Conservation (phyloP, 2,797 vertebrate species). For the Buceros bicornis region DNA sequence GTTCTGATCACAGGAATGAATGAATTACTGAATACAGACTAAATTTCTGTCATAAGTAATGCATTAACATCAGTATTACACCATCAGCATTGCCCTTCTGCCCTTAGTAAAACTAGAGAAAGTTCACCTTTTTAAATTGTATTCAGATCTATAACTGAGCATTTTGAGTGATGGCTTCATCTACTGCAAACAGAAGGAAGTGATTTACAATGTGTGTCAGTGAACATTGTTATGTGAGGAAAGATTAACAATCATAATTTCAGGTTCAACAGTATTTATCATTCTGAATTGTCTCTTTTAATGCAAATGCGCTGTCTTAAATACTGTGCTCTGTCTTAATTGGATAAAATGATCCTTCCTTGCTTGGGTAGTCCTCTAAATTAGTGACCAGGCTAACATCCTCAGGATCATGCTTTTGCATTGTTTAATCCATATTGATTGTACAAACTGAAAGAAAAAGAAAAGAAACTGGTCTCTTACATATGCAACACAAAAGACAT, state of each 20-base stretch:
- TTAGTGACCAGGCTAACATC: slow-evolving; percentile 56
- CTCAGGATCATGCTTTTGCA: slow-evolving; percentile 29
- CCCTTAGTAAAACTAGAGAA: background rate
- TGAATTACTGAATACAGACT: background rate
- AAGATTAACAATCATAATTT: slow-evolving; percentile 73
- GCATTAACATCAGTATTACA: background rate
- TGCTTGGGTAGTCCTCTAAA: slow-evolving; percentile 72
- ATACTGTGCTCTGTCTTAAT: slow-evolving; percentile 74
- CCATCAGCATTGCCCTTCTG: slow-evolving; percentile 21
- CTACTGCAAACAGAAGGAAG: background rate
- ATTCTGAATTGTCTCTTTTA: slow-evolving; percentile 73
- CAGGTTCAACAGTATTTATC: slow-evolving; percentile 75
- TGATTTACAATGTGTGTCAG: slow-evolving; percentile 59
- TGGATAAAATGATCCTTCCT: slow-evolving; percentile 77
- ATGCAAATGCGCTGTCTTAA: slow-evolving; percentile 76
- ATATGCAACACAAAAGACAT: background rate
- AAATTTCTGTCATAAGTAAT: slow-evolving; percentile 17
- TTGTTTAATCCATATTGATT: slow-evolving; percentile 7
- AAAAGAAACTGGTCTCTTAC: background rate
- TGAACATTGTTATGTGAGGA: slow-evolving; percentile 36
- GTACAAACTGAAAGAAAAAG: slow-evolving; percentile 32
- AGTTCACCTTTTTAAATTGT: slow-evolving; percentile 1
- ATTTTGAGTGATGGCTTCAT: slow-evolving; percentile 49
- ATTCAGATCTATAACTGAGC: slow-evolving; percentile 17
- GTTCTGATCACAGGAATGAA: background rate